Percentiles rank a stretch among this genome's conserved stretches.
phyloP scores from a whole-genome alignment of 2,113 vertebrate species.

The Sylvietta virens region DNA sequence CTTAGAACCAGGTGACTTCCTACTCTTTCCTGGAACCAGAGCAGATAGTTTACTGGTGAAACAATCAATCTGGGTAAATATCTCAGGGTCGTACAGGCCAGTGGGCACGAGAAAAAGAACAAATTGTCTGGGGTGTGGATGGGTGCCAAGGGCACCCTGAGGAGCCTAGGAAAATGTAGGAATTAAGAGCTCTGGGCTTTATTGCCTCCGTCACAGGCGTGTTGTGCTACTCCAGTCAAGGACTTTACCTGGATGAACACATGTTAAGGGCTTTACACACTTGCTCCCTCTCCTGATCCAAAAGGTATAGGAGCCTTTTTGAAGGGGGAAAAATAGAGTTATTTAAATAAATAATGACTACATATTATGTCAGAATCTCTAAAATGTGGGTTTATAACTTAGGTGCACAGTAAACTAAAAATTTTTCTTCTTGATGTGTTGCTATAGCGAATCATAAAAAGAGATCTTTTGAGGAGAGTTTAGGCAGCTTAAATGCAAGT shows the following conservation, averaged over 20 bases:
- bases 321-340: neutral
- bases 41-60: neutral
- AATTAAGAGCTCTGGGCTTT: neutral
- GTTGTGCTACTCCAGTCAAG: neutral
- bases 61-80: neutral
- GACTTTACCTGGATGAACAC: neutral
- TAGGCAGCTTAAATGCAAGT: constrained; percentile 30
- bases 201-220: neutral
- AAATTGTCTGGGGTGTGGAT: neutral
- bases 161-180: neutral
- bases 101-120: neutral
- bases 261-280: neutral
- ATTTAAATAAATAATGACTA: neutral
- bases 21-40: neutral
- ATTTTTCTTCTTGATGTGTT: neutral
- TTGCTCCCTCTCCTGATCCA: neutral
- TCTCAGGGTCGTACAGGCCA: accelerated
- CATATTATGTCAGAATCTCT: neutral
- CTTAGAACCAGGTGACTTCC: neutral
- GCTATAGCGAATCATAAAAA: neutral
- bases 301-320: neutral
- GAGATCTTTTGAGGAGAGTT: neutral
- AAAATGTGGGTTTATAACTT: neutral
- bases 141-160: neutral
- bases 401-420: constrained; percentile 29